Percentiles rank a stretch among this genome's conserved stretches.
phyloP scores from a whole-genome alignment of 1,140 invertebrate species.

The Drosophila ambigua region DNA sequence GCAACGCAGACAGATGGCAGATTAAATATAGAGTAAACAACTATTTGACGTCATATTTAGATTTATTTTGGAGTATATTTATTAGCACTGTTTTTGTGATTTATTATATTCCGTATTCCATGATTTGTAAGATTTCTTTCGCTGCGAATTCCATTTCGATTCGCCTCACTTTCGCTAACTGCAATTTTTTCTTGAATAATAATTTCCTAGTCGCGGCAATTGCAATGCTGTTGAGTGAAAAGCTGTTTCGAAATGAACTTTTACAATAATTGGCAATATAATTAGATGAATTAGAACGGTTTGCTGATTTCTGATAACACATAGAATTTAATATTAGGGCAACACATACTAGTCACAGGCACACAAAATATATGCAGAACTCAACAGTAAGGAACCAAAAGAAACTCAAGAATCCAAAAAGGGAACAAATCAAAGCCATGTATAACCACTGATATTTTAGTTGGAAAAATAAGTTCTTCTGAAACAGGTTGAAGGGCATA shows the following conservation, averaged over 20 bases:
- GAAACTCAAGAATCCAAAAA: not conserved
- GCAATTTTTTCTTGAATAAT: constrained; percentile 39
- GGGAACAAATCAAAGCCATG: not conserved
- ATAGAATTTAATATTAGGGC: constrained; percentile 21
- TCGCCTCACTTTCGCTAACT: constrained; percentile 30
- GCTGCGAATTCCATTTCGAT: constrained; percentile 21
- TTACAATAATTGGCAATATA: not conserved
- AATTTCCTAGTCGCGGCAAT: constrained; percentile 43
- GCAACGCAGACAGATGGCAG: constrained; percentile 10
- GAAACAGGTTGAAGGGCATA: not conserved
- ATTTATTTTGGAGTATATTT: constrained; percentile 66
- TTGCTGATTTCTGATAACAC: constrained; percentile 4
- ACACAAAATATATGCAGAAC: constrained; percentile 15
- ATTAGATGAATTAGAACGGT: not conserved
- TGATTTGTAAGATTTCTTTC: constrained; percentile 44
- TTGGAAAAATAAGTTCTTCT: not conserved
- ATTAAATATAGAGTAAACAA: constrained; percentile 29
- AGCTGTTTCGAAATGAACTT: constrained; percentile 22
- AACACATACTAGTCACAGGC: constrained; percentile 8
- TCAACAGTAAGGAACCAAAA: not conserved
- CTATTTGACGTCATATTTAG: constrained; percentile 38
- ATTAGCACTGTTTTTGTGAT: constrained; percentile 40
- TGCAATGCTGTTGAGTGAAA: constrained; percentile 20
- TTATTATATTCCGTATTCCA: constrained; percentile 62
- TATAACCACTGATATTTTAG: not conserved